Conservation (phyloP, 2,888 invertebrate genomes). For the Eumacrocentrus americanus region DNA sequence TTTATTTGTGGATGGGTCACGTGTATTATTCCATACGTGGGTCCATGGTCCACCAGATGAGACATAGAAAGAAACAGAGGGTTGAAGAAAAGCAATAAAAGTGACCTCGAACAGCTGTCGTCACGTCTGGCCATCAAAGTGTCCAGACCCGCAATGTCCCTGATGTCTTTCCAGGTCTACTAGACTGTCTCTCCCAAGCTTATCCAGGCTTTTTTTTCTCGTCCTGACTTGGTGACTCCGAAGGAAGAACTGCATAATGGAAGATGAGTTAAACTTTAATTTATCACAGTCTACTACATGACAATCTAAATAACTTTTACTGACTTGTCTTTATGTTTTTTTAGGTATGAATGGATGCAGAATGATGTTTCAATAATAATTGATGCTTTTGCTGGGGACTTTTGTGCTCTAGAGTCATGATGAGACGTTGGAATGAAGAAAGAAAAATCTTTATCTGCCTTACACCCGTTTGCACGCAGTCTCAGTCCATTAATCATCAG, state of each 20-base stretch:
- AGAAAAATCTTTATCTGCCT: neutral
- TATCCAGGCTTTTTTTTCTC: conserved; percentile 3
- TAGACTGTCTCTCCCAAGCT: neutral
- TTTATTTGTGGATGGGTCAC: neutral
- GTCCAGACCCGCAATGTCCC: conserved; percentile 16
- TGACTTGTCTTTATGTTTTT: too few relatives aligned
- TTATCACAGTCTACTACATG: too few relatives aligned
- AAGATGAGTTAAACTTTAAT: too few relatives aligned
- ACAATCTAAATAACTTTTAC: too few relatives aligned
- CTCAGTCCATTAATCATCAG: neutral
- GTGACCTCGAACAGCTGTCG: conserved; percentile 13
- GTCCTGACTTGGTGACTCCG: too few relatives aligned
- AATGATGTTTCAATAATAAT: too few relatives aligned
- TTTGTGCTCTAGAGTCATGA: neutral
- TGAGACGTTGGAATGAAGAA: neutral
- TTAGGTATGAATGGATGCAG: conserved; percentile 26
- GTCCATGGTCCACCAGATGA: neutral
- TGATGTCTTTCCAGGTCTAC: neutral
- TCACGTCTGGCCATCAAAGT: conserved; percentile 23
- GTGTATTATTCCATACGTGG: neutral
- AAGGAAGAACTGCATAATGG: too few relatives aligned
- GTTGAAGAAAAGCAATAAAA: neutral
- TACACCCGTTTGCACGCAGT: neutral
- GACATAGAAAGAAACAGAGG: conserved; percentile 4
- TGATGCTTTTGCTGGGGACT: conserved; percentile 8